A percentile compares a stretch with the other conserved stretches of the same genome.
Evolutionary conservation across 1,140 invertebrate species (phyloP).

Genomic region (Zaprionus lachaisei): DNA sequence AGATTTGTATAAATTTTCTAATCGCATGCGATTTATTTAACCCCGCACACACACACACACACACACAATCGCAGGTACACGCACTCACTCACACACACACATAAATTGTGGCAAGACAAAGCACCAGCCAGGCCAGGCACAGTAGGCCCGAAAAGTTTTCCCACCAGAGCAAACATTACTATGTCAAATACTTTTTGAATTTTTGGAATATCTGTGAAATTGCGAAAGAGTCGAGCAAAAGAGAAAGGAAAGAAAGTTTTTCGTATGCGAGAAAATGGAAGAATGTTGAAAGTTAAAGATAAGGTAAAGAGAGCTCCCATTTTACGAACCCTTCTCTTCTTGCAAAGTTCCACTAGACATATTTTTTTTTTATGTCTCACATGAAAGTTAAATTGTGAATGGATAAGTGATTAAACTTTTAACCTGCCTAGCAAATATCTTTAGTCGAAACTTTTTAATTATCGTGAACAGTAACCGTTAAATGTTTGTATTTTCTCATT

Average conservation of each 20-base stretch:
- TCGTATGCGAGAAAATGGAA: not conserved
- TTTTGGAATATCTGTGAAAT: not conserved
- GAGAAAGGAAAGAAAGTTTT: not conserved
- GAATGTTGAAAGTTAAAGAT: not conserved
- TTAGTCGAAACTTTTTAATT: not conserved
- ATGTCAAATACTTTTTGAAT: not conserved
- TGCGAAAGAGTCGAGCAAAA: not conserved
- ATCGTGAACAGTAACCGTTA: not conserved
- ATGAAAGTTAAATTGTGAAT: not conserved
- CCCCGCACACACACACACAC: constrained; percentile 33
- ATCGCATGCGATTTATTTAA: constrained; percentile 78
- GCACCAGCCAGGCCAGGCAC: constrained; percentile 31
- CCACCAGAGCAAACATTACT: constrained; percentile 4
- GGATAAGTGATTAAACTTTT: not conserved
- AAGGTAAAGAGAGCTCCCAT: not conserved
- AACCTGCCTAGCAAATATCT: not conserved
- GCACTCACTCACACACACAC: constrained; percentile 6
- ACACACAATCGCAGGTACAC: constrained; percentile 25
- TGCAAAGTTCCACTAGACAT: not conserved
- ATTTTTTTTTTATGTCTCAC: not conserved
- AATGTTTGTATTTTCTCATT: not conserved
- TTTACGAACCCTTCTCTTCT: not conserved
- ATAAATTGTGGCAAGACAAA: not conserved
- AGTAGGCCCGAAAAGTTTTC: constrained; percentile 25
- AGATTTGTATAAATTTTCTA: constrained; percentile 66